Base-by-base conservation (phyloP, 2,113 vertebrate species). In the Grantiella picta region DNA sequence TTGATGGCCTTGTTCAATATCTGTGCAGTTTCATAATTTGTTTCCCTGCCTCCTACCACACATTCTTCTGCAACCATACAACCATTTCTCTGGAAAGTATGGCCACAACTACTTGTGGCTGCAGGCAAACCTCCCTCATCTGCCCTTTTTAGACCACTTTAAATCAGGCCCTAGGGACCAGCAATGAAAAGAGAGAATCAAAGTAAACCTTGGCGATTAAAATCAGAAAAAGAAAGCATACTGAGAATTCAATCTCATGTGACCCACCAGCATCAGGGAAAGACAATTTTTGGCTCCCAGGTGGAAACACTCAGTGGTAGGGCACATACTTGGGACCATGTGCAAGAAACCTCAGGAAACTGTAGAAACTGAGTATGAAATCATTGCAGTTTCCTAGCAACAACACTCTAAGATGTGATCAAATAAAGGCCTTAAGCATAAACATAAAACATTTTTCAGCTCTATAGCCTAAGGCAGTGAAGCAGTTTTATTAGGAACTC, bases 41-140 rank as follows among this genome's bases (percentile, higher is more conserved):
- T 83, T 82, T 89, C 68, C 38, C 56, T 59, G 4, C 8, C 13
- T 90, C 36, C 71, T 61, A 64, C 15, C 25, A 44, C 24, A 20
- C 2, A 6, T 49, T 35, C 15, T 57, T 94, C 66, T 73, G 38
- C 7, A 4, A 28, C 12, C 2, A 3, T 36, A 36, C 0, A 0
- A 27, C 25, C 31, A 50, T 28, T 83, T 70, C 66, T 77, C 18
- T 33, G 45, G 75, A 36, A 90, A 65, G 22, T 33, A 25, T 16
- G 40, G n/a, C 18, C 21, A 45, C 23, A 83, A 12, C 28, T 47
- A 31, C 50, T 28, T 35, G 22, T 4, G 10, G 44, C 42, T 92
- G 86, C 15, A 21, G 44, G 25, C 24, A 78, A 83, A 21, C 5
- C 36, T 45, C 56, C 56, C 47, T 77, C 13, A 40, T 47, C 35